These are phyloP conservation scores for Xestia xanthographa DNA, from an alignment of 2,888 invertebrate species.

Conservation along the genomic window DNA sequence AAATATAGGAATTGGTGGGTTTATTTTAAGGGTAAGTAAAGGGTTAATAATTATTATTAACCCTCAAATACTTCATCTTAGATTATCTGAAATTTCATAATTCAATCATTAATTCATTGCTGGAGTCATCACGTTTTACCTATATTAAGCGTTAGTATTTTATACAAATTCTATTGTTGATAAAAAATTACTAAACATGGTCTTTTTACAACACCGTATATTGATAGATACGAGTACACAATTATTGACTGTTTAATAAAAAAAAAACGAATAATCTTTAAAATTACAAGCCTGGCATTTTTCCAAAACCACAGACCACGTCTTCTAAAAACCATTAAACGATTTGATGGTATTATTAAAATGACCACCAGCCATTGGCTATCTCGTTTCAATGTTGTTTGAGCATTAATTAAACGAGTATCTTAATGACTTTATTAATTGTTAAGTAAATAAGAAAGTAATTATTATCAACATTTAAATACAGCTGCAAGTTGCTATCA, in stretches of 20 bases:
- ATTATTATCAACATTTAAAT: conserved; percentile 25
- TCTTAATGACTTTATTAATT: conserved; percentile 46
- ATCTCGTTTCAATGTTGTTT: background rate
- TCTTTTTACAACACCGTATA: background rate
- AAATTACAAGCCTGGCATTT: conserved; percentile 3
- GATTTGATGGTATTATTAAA: conserved; percentile 12
- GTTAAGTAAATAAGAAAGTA: conserved; percentile 40
- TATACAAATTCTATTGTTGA: background rate
- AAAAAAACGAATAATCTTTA: background rate
- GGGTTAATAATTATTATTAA: too few relatives aligned
- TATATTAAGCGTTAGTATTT: background rate
- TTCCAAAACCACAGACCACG: conserved; percentile 18
- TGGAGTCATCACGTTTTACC: background rate
- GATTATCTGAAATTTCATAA: background rate
- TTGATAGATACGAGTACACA: background rate
- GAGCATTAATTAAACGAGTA: conserved; percentile 43
- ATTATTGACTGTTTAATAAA: background rate
- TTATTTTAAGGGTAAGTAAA: background rate
- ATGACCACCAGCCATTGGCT: conserved; percentile 14
- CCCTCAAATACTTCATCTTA: background rate
- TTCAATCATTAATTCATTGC: too few relatives aligned
- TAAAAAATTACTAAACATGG: too few relatives aligned
- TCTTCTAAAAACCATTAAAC: conserved; percentile 43
- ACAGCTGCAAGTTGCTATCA: conserved; percentile 4
- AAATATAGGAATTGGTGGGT: background rate